Conservation (phyloP, 2,888 invertebrate genomes). For the Pachymerium ferrugineum region DNA sequence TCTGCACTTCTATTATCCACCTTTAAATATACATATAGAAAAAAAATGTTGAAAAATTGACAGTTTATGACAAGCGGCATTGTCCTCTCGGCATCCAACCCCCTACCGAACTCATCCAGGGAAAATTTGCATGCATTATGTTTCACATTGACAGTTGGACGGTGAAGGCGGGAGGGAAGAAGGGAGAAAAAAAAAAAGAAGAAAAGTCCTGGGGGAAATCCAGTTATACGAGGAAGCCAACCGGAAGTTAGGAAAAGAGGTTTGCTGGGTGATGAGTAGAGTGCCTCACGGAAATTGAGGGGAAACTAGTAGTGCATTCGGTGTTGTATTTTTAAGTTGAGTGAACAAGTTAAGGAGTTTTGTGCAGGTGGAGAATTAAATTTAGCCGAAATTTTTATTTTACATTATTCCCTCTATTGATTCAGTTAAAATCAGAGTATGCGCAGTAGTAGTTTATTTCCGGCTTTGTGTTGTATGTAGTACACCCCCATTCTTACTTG, state of each 20-base stretch:
- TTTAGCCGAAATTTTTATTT: neutral
- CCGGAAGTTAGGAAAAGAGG: constrained; percentile 17
- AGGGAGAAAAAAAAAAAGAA: neutral
- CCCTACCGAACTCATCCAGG: neutral
- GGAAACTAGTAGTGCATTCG: constrained; percentile 3
- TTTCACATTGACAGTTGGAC: constrained; percentile 10
- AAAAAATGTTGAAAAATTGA: neutral
- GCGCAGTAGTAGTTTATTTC: no score
- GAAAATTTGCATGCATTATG: constrained; percentile 16
- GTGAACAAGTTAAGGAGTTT: neutral
- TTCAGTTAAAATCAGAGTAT: no score
- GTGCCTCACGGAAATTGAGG: constrained; percentile 8
- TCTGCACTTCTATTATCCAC: neutral
- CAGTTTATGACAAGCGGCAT: neutral
- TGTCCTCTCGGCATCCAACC: neutral
- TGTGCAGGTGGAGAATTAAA: neutral
- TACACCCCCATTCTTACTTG: no score
- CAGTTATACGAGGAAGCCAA: constrained; percentile 5
- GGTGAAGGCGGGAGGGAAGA: neutral
- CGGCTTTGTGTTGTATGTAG: neutral
- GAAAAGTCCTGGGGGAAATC: constrained; percentile 9
- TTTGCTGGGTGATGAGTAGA: constrained; percentile 5
- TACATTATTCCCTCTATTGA: neutral
- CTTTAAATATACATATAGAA: neutral
- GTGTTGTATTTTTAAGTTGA: constrained; percentile 11